These are phyloP conservation scores for Clunio marinus DNA, from an alignment of 2,888 invertebrate species.

Conservation along the genomic window DNA sequence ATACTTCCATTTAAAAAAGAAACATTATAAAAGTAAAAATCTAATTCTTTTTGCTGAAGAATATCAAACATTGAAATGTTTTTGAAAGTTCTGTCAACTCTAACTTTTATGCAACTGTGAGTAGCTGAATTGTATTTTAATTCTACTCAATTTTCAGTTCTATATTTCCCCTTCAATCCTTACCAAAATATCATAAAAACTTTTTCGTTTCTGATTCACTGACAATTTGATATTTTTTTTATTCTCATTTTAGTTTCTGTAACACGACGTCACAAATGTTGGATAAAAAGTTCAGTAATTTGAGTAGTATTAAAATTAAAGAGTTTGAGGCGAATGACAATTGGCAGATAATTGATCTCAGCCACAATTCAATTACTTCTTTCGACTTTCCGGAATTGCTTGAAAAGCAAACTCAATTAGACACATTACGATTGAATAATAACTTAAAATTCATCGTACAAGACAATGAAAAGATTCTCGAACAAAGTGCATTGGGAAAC, in stretches of 20 bases:
- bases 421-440: conserved; percentile 8
- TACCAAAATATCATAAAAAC: not conserved
- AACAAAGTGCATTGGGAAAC: not conserved
- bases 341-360: conserved; percentile 37
- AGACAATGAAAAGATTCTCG: conserved; percentile 20
- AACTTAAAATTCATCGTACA: conserved; percentile 7
- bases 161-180: not conserved
- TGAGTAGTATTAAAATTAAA: conserved; percentile 21
- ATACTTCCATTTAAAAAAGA: not conserved
- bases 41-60: too few species aligned
- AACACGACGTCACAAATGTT: conserved; percentile 7
- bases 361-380: conserved; percentile 33
- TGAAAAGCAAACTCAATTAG: conserved; percentile 7
- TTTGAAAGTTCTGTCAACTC: not conserved
- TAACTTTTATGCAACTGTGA: conserved; percentile 28
- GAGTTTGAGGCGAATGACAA: conserved; percentile 22
- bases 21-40: conserved; percentile 10
- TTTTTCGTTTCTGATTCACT: not conserved
- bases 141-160: not conserved
- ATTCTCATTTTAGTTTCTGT: not conserved
- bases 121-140: conserved; percentile 5
- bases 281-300: conserved; percentile 25
- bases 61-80: conserved; percentile 22
- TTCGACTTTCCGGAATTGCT: conserved; percentile 21
- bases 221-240: not conserved